A percentile compares a stretch with the other conserved stretches of the same genome.
Evolutionary conservation across 1,140 invertebrate genomes (phyloP).

Genomic region (Cherax destructor): DNA sequence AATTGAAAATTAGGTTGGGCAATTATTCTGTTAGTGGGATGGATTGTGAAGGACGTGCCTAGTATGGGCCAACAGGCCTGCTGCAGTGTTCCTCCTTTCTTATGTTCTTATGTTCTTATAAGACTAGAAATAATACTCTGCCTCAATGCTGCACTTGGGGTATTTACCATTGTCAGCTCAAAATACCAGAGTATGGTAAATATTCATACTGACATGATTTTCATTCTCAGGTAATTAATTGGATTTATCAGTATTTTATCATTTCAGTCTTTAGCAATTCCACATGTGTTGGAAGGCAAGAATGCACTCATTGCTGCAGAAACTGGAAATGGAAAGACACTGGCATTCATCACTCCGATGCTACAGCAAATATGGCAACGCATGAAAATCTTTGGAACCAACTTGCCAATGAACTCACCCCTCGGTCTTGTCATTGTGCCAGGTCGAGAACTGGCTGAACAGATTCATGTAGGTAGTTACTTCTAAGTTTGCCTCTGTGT

Average conservation of each 20-base stretch:
- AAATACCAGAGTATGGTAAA: no score
- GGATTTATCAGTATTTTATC: background rate
- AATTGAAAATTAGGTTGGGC: no score
- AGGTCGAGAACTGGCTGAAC: conserved; percentile 85
- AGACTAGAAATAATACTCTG: no score
- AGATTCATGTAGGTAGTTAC: conserved; percentile 79
- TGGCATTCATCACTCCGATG: conserved; percentile 91
- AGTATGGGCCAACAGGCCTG: no score
- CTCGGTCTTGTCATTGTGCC: conserved; percentile 87
- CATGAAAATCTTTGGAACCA: conserved; percentile 39
- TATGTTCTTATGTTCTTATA: no score
- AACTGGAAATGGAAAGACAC: conserved; percentile 95
- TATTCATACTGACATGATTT: no score
- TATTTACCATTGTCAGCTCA: no score
- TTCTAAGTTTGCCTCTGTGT: background rate
- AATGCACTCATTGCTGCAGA: conserved; percentile 90
- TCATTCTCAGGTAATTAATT: no score
- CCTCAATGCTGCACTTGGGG: no score
- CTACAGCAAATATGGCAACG: conserved; percentile 77
- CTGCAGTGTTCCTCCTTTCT: no score
- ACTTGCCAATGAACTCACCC: conserved; percentile 82
- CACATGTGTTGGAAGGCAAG: conserved; percentile 79
- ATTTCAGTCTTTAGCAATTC: conserved; percentile 75
- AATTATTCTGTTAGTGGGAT: no score
- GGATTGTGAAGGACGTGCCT: no score